Base-by-base conservation (phyloP, 2,888 invertebrate species). In the Pocota personata region DNA sequence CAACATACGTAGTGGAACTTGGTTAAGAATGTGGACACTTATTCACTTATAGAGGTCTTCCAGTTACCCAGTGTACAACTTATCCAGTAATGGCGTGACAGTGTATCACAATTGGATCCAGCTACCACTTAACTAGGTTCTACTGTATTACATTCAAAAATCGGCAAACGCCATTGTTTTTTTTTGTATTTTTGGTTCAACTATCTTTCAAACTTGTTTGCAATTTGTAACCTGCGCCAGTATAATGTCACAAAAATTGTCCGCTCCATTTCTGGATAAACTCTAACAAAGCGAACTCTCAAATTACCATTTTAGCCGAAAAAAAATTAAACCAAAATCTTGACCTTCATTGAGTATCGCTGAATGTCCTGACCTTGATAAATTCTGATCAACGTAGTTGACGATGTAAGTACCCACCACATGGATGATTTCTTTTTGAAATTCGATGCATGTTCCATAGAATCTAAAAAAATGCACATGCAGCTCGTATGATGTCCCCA, bases 401-500 rank as follows among this genome's bases (percentile, higher is more conserved):
- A 57, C 46, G 35, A 40, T 19, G 46, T 40, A 52, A 21, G 27
- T 64, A 58, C 64, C 62, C 32, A 46, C 24, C 71, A 35, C 71
- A 71, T 78, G 40, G 71, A 82, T 72, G 52, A 71, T 60, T 43
- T 58, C 71, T 46, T 19, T 27, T 78, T 77, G 71, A 82, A 82
- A 82, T 72, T 78, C 78, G 72, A 83, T 78, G 78, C 82, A 82
- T 71, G 77, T 57, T 12, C 50, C 60, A 60, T 48, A 40, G 14
- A 16, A 16, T 52, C 14, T 24, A 67, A n/a, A n/a, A n/a, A n/a
- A 27, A 35, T 82, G 83, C 83, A 79, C 43, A 80, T 67, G 80
- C 75, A 79, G 57, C 27, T 12, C 48, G 52, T 35, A 58, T 35
- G 32, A 46, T 40, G 72, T 62, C 40, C 55, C 60, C 52, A 32